Conservation (phyloP, 2,888 invertebrate genomes). For the Apodemia mormo region DNA sequence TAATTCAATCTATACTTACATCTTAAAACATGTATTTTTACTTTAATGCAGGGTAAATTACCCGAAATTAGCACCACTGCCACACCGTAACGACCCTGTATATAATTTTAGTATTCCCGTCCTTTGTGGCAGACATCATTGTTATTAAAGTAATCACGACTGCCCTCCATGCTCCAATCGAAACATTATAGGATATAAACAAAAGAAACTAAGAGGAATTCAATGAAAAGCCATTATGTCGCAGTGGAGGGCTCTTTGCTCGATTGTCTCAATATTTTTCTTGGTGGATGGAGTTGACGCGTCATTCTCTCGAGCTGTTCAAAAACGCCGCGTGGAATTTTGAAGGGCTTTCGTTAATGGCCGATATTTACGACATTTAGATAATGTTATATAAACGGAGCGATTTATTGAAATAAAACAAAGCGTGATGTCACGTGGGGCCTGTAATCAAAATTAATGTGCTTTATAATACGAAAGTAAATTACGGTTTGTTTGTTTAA, state of each 20-base stretch:
- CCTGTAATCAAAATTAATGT: slow-evolving; percentile 18
- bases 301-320: slow-evolving; percentile 68
- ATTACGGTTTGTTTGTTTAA: background rate
- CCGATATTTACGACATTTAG: slow-evolving; percentile 76
- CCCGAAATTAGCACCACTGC: background rate
- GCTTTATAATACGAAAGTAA: slow-evolving; percentile 16
- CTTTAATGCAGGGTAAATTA: slow-evolving; percentile 1
- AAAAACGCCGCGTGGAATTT: slow-evolving; percentile 76
- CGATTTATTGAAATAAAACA: slow-evolving; percentile 42
- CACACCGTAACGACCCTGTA: slow-evolving; percentile 62
- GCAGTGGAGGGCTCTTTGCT: slow-evolving; percentile 67
- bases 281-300: slow-evolving; percentile 73
- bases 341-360: slow-evolving; percentile 77
- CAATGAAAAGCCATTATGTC: slow-evolving; percentile 81
- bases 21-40: background rate
- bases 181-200: slow-evolving; percentile 81
- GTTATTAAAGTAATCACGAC: slow-evolving; percentile 80
- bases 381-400: slow-evolving; percentile 72
- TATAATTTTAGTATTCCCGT: slow-evolving; percentile 72
- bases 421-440: slow-evolving; percentile 21
- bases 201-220: slow-evolving; percentile 79
- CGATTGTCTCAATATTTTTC: slow-evolving; percentile 82
- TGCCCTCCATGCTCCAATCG: slow-evolving; percentile 78
- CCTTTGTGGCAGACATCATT: slow-evolving; percentile 75
- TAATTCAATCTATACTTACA: too few relatives aligned